Base-by-base conservation (phyloP, 2,113 vertebrate species). In the Elaphurus davidianus region DNA sequence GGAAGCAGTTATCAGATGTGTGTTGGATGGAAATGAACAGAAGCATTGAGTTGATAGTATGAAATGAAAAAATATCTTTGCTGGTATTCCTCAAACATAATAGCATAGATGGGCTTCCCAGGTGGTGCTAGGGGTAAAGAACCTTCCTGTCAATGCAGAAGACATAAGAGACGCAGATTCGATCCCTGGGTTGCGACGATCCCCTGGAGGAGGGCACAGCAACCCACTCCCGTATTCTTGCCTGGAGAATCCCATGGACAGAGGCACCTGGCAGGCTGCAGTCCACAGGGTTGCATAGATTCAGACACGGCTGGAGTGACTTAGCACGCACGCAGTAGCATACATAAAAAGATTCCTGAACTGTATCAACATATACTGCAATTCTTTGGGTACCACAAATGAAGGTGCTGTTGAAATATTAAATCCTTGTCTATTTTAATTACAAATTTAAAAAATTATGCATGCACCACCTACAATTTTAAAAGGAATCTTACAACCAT, bases 21-120 rank as follows among this genome's bases (percentile, higher is more conserved):
- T 88, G 71, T n/a, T 76, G 59, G 67, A 36, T 11, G 88, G 91
- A 95, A 97, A 95, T 92, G 40, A 97, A 97, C 76, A 71, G 54
- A 78, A 89, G 36, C 43, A 57, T 0, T 86, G 40, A 87, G 54
- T 79, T 87, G 50, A 88, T 8, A 87, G 27, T n/a, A 79, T 6
- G 11, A 25, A 95, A 87, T 78, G 15, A 59, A 90, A 81, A 62
- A 57, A 85, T 40, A 43, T 12, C 55, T 79, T 60, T 64, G 45
- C 88, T 94, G 55, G 16, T 79, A 94, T 91, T 17, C 47, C 47
- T 89, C 74, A 90, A 91, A 87, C 23, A 96, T 17, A 83, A 87
- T 67, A 67, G n/a, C 33, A 67, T 21, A 36, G 64, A 67, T 6
- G 67, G 36, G 21, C 67, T 74, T 40, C 2, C 21, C 67, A 71